Percentiles rank a stretch among this genome's conserved stretches.
Conservation (phyloP, 2,888 invertebrate genomes). For the Caenorhabditis imperialis region DNA sequence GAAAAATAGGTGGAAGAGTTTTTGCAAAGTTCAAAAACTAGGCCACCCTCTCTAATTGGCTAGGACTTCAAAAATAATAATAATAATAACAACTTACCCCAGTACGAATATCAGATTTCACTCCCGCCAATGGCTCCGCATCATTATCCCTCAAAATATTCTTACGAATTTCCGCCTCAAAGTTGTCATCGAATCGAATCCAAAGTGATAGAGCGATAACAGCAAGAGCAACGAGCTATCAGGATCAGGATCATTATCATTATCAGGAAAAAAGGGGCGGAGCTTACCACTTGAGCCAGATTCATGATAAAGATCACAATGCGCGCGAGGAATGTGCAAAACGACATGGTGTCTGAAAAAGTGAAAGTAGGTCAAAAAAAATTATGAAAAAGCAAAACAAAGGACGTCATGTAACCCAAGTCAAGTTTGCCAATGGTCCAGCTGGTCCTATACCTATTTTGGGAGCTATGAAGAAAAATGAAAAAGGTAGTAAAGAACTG, state of each 20-base stretch:
- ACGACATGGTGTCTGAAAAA: conserved; percentile 52
- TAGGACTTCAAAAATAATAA: no score
- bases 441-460: no score
- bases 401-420: conserved; percentile 27
- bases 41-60: no score
- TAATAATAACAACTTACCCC: conserved; percentile 36
- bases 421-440: conserved; percentile 33
- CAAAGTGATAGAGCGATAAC: conserved; percentile 69
- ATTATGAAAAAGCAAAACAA: not conserved
- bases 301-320: conserved; percentile 50
- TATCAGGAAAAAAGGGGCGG: not conserved
- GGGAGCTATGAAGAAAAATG: conserved; percentile 6
- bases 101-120: conserved; percentile 64
- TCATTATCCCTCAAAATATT: conserved; percentile 55
- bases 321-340: conserved; percentile 45
- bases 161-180: conserved; percentile 68
- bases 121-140: conserved; percentile 53
- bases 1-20: no score
- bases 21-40: no score
- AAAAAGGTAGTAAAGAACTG: not conserved
- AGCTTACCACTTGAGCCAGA: conserved; percentile 53
- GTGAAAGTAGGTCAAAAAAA: no score
- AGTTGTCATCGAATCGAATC: conserved; percentile 70
- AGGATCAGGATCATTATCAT: not conserved
- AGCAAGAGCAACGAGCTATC: conserved; percentile 63